Evolutionary conservation across 2,113 vertebrate genomes (phyloP).

Genomic region (Hyperoodon ampullatus): DNA sequence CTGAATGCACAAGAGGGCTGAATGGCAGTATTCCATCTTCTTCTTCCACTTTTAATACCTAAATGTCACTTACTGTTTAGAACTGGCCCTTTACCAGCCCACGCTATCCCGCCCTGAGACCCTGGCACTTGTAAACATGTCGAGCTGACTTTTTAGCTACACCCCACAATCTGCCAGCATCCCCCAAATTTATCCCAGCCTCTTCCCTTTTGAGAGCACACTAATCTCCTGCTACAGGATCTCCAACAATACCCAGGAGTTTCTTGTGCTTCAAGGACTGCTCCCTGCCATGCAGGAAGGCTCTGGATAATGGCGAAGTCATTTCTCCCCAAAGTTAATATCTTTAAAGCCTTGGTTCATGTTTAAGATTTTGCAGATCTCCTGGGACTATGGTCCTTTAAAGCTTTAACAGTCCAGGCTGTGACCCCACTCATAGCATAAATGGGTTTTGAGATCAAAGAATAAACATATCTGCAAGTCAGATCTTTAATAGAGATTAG

Average conservation of each 20-base stretch:
- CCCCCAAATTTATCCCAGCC: not conserved
- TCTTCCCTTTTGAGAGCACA: not conserved
- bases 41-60: not conserved
- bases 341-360: not conserved
- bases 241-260: not conserved
- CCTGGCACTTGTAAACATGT: not conserved
- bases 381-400: slow-evolving; percentile 71
- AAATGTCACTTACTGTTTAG: not conserved
- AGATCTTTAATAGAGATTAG: slow-evolving; percentile 78
- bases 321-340: not conserved
- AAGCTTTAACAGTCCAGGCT: slow-evolving; percentile 79
- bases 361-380: slow-evolving; percentile 57
- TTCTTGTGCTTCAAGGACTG: not conserved
- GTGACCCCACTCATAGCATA: slow-evolving; percentile 71
- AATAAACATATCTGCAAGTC: slow-evolving; percentile 78
- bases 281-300: not conserved
- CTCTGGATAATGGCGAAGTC: not conserved
- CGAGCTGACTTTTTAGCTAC: not conserved
- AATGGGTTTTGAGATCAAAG: slow-evolving; percentile 80
- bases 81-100: not conserved
- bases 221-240: not conserved
- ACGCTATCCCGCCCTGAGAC: not conserved
- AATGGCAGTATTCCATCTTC: not conserved
- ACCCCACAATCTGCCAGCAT: not conserved
- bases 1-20: not conserved